Evolutionary conservation across 2,113 vertebrate genomes (phyloP).

Genomic region (Stictonetta naevosa): DNA sequence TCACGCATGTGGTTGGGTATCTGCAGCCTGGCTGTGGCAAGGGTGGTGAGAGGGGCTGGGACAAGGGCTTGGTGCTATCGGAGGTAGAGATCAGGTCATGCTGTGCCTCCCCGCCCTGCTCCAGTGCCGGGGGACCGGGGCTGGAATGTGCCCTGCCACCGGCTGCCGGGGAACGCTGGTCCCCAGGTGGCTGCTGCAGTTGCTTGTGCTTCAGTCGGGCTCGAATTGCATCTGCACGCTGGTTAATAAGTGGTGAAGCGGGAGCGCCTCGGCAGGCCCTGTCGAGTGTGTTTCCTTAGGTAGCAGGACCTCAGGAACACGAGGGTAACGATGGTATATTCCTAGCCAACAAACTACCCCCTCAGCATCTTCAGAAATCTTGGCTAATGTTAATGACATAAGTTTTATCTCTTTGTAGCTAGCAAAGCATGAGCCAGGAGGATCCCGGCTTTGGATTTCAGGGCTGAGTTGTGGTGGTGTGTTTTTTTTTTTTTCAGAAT

Average conservation of each 20-base stretch:
- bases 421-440: not conserved
- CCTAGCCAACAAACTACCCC: not conserved
- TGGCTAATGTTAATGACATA: not conserved
- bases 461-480: not conserved
- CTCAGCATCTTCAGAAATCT: not conserved
- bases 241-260: constrained; percentile 31
- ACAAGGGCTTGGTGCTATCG: constrained; percentile 5
- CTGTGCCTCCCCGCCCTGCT: constrained; percentile 31
- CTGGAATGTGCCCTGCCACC: not conserved
- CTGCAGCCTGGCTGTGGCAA: not conserved
- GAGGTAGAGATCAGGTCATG: constrained; percentile 63
- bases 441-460: constrained; percentile 13
- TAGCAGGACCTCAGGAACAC: not conserved
- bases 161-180: constrained; percentile 48
- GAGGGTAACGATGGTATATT: not conserved
- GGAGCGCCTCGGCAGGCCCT: not conserved
- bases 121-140: not conserved
- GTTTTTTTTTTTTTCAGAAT: not conserved
- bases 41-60: not conserved
- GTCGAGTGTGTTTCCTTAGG: not conserved
- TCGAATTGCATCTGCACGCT: not conserved
- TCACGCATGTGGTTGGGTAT: not conserved
- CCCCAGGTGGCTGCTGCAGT: constrained; percentile 22
- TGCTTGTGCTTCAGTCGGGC: not conserved
- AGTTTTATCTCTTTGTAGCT: not conserved